Base-by-base conservation (phyloP, 2,113 vertebrate species). In the Heterotis niloticus region DNA sequence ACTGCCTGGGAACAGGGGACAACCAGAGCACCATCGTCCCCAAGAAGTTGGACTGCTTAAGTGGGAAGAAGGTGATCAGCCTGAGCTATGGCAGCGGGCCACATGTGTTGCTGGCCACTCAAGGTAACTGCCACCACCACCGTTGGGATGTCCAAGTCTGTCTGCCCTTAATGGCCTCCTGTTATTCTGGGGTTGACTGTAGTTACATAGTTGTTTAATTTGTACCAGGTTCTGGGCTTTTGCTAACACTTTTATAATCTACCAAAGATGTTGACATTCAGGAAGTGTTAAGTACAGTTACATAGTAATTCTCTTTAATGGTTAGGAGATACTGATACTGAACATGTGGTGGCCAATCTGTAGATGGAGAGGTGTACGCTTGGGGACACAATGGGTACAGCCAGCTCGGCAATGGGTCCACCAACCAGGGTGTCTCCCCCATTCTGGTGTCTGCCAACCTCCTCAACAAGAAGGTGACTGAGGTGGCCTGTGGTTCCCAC, bases 341-440 rank as follows among this genome's bases (percentile, higher is more conserved):
- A 28, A 13, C 0, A 20, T 73, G 77, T 75, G 78, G 54, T 67
- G 81, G 67, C 77, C 78, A 13, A 82, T 5, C 90, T 88, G 51
- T 89, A 99, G 98, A 96, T 81, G 97, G 98, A 59, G 95, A 96
- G 84, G 90, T 99, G 4, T 99, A 95, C 77, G 94, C 96, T 29
- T 99, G 98, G 98, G 98, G 97, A 20, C 98, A 99, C 81, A 99
- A 99, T 54, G 95, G 95, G 78, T 99, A 98, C 85, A 96, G 96
- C 91, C 98, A 99, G 7, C 92, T 99, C 81, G 98, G 98, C 29
- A 98, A 98, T 60, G 96, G 98, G 78, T 95, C 95, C 5, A 96
- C 95, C 70, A 97, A 95, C 86, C 96, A 97, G 84, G 96, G 95
- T 67, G 88, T 95, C 18, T 89, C 92, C 78, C 98, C 97, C 10